Conservation (phyloP, 2,113 vertebrate genomes). For the Mesoclemmys tuberculata region DNA sequence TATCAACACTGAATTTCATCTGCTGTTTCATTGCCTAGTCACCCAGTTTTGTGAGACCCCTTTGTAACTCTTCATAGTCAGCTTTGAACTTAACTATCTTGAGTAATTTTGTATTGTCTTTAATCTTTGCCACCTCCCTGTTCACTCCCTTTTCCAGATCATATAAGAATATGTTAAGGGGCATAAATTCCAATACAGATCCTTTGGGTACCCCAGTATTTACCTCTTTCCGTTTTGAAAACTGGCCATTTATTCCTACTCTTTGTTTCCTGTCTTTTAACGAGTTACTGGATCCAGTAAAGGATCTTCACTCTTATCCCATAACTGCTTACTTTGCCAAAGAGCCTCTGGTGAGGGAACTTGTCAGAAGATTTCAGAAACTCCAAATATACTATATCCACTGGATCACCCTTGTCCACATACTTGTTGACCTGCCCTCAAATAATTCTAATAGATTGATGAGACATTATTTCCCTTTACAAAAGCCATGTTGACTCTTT, state of each 20-base stretch:
- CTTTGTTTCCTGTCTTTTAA: no score
- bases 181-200: neutral
- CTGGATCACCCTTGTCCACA: neutral
- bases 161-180: neutral
- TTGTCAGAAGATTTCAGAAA: neutral
- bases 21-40: no score
- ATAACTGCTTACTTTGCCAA: neutral
- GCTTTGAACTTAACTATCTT: neutral
- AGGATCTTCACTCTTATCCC: neutral
- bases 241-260: no score
- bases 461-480: no score
- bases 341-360: neutral
- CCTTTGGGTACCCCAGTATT: neutral
- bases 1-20: no score
- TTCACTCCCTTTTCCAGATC: neutral
- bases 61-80: no score
- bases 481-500: neutral
- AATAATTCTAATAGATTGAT: neutral
- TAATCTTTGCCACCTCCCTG: neutral
- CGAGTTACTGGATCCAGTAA: no score
- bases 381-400: neutral
- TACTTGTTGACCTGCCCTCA: neutral
- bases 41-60: no score
- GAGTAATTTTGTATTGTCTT: neutral
- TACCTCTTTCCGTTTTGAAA: no score